These are phyloP conservation scores for Champsocephalus gunnari DNA, from an alignment of 2,797 vertebrate species.

Conservation along the genomic window DNA sequence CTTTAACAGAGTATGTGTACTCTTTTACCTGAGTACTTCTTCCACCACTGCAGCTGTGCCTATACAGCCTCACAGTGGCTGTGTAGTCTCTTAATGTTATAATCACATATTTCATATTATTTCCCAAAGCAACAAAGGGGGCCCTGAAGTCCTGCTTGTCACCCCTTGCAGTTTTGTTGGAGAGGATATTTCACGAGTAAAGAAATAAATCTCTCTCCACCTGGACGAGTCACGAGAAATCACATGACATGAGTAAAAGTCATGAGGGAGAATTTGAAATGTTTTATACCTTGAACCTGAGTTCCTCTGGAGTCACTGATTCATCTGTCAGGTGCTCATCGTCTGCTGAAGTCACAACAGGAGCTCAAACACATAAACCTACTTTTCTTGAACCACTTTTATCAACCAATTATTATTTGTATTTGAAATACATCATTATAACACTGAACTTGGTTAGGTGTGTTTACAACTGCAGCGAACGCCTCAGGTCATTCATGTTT, in stretches of 20 bases:
- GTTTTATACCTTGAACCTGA: slow-evolving; percentile 73
- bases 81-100: neutral
- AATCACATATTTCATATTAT: neutral
- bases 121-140: neutral
- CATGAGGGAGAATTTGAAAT: slow-evolving; percentile 39
- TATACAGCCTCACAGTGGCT: no score
- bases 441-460: neutral
- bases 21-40: no score
- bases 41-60: no score
- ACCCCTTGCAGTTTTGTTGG: neutral
- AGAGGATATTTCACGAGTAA: neutral
- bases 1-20: no score
- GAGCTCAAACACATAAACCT: neutral
- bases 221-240: neutral
- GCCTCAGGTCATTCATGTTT: neutral
- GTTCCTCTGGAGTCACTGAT: slow-evolving; percentile 59
- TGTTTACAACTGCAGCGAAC: neutral
- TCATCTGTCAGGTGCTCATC: slow-evolving; percentile 42
- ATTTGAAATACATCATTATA: neutral
- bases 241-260: slow-evolving; percentile 19
- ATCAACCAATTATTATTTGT: neutral
- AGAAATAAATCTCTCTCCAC: neutral
- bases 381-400: neutral
- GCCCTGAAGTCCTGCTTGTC: neutral
- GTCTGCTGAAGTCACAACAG: neutral